Percentiles rank a stretch among this genome's conserved stretches.
Evolutionary conservation across 2,888 invertebrate genomes (phyloP).

Genomic region (Lasioglossum malachurum): DNA sequence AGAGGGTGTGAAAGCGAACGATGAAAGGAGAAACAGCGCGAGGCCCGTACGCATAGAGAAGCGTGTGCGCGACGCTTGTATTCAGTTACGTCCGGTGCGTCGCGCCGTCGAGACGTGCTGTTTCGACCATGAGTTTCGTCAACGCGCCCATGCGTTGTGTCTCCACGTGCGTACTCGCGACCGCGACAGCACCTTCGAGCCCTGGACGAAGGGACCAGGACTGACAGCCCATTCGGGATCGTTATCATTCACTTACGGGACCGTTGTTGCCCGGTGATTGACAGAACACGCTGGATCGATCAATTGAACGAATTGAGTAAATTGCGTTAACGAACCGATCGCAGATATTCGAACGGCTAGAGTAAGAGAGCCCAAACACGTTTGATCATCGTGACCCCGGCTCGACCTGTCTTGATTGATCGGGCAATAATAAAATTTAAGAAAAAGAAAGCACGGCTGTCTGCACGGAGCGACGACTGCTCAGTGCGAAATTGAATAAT

Average conservation of each 20-base stretch:
- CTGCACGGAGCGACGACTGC: neutral
- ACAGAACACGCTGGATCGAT: neutral
- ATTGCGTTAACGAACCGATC: neutral
- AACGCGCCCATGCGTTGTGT: conserved; percentile 36
- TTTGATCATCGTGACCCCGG: neutral
- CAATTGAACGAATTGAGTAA: neutral
- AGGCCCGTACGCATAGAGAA: conserved; percentile 69
- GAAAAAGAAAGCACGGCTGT: neutral
- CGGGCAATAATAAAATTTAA: conserved; percentile 20
- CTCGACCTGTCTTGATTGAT: neutral
- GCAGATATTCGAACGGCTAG: neutral
- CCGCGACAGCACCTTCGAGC: neutral
- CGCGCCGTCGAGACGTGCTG: conserved; percentile 78
- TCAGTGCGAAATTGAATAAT: conserved; percentile 57
- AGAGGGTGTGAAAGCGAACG: conserved; percentile 48
- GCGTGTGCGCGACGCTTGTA: conserved; percentile 72
- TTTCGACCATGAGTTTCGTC: conserved; percentile 59
- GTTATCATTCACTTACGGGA: neutral
- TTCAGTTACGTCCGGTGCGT: conserved; percentile 83
- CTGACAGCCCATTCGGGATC: neutral
- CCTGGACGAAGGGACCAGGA: neutral
- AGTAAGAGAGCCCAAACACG: neutral
- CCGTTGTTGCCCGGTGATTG: neutral
- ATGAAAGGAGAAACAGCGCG: conserved; percentile 42
- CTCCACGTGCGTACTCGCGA: conserved; percentile 28